Conservation (phyloP, 2,888 invertebrate species). For the Pandemis corylana region DNA sequence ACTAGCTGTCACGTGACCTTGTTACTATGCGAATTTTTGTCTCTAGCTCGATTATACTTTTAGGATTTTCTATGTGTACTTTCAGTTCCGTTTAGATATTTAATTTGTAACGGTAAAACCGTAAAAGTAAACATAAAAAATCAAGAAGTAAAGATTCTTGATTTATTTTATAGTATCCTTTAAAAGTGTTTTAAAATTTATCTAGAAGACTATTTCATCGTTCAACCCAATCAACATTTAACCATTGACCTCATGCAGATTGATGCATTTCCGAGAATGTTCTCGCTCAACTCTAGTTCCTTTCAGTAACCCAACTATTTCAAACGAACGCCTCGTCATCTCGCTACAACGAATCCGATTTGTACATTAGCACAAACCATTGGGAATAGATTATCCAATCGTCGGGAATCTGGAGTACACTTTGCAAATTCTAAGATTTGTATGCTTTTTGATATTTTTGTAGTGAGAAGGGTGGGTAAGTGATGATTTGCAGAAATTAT, state of each 20-base stretch:
- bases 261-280: not conserved
- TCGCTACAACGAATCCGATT: constrained; percentile 18
- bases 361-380: constrained; percentile 36
- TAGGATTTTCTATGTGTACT: too few relatives aligned
- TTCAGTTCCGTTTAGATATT: too few relatives aligned
- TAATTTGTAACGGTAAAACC: too few relatives aligned
- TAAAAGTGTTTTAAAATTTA: too few relatives aligned
- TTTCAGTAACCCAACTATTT: constrained; percentile 1
- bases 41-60: too few relatives aligned
- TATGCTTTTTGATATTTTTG: not conserved
- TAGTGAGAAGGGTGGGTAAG: not conserved
- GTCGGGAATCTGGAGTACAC: not conserved
- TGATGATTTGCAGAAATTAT: not conserved
- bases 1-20: too few relatives aligned
- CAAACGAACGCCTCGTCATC: constrained; percentile 29
- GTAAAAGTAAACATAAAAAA: too few relatives aligned
- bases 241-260: not conserved
- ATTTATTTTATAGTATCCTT: too few relatives aligned
- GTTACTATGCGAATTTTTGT: too few relatives aligned
- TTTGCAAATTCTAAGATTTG: constrained; percentile 7
- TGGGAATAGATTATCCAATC: constrained; percentile 19
- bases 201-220: too few relatives aligned
- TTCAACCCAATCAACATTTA: too few relatives aligned
- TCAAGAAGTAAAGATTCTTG: too few relatives aligned
- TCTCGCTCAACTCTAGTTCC: not conserved